Evolutionary conservation across 2,113 vertebrate genomes (phyloP).

Genomic region (Fregata magnificens): DNA sequence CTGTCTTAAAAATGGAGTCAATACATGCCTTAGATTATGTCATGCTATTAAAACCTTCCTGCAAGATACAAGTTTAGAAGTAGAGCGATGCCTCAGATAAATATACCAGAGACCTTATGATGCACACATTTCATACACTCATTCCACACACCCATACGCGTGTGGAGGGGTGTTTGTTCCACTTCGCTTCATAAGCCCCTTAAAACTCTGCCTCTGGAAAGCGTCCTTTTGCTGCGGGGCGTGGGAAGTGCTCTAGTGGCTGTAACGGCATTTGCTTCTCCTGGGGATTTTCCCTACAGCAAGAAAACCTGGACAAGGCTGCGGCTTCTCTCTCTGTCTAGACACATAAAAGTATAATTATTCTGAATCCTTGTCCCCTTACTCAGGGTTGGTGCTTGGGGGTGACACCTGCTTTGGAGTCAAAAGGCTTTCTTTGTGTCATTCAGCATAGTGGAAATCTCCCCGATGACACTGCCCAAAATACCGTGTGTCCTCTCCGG

Average conservation of each 20-base stretch:
- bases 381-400: not conserved
- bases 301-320: not conserved
- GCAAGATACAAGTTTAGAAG: not conserved
- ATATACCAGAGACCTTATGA: not conserved
- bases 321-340: not conserved
- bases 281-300: rapidly evolving
- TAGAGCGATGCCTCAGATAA: not conserved
- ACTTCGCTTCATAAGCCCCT: not conserved
- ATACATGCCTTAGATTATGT: slow-evolving; percentile 3
- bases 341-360: not conserved
- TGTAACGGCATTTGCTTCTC: not conserved
- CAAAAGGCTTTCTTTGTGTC: not conserved
- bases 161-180: not conserved
- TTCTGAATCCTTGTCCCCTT: not conserved
- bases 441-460: not conserved
- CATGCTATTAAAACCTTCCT: slow-evolving; percentile 3
- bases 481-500: not conserved
- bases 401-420: not conserved
- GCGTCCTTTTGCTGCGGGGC: not conserved
- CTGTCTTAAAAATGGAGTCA: not conserved
- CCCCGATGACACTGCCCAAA: not conserved
- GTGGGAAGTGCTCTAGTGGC: not conserved
- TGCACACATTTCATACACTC: not conserved
- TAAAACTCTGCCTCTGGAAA: not conserved
- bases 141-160: not conserved